phyloP scores from a whole-genome alignment of 1,140 invertebrate species.

The Nomia melanderi region DNA sequence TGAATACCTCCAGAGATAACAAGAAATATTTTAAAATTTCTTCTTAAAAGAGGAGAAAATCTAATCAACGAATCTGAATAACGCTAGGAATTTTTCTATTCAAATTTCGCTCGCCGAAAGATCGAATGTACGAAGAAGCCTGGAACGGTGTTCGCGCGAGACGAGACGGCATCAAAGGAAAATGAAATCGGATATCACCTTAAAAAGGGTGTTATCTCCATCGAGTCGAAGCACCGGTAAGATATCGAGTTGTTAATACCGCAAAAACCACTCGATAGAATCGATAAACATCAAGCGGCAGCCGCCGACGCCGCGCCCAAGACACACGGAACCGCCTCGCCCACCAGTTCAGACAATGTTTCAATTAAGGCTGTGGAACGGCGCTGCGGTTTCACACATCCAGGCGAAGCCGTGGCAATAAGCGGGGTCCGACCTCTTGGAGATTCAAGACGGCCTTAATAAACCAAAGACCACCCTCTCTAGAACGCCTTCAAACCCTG shows the following conservation, averaged over 20 bases:
- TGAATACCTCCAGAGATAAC: no score
- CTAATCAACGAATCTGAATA: no score
- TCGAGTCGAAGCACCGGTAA: background rate
- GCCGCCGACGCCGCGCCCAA: background rate
- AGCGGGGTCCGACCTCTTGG: conserved; percentile 40
- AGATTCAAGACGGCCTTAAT: conserved; percentile 45
- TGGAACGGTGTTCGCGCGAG: background rate
- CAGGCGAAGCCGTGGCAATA: conserved; percentile 39
- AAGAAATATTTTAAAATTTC: no score
- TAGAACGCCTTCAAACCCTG: conserved; percentile 26
- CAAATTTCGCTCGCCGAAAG: no score
- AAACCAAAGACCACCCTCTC: conserved; percentile 48
- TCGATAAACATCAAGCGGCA: background rate
- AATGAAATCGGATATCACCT: background rate
- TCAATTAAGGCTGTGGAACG: background rate
- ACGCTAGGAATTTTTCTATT: no score
- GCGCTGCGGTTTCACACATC: conserved; percentile 35
- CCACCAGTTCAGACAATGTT: no score
- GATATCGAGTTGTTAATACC: background rate
- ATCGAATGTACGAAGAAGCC: no score
- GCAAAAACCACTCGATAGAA: background rate
- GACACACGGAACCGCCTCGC: no score
- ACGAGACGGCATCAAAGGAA: background rate
- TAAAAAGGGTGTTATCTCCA: background rate
- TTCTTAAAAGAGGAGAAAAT: no score